Evolutionary conservation across 2,888 invertebrate genomes (phyloP).

Genomic region (Parelbella ahira): DNA sequence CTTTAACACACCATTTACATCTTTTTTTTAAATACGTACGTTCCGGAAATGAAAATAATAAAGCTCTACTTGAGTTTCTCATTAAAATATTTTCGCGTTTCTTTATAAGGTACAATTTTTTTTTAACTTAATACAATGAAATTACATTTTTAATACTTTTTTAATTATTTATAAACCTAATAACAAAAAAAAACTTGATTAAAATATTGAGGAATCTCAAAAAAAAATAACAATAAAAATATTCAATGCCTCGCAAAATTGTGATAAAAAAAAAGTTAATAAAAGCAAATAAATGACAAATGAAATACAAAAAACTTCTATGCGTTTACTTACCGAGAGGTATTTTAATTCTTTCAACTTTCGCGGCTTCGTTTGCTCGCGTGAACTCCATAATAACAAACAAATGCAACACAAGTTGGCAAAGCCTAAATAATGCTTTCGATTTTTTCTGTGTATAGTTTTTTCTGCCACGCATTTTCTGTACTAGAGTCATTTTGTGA

Average conservation of each 20-base stretch:
- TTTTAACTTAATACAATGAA: too few species aligned
- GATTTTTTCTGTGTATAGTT: slow-evolving; percentile 15
- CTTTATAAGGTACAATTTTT: too few species aligned
- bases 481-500: slow-evolving; percentile 17
- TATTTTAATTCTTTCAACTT: slow-evolving; percentile 34
- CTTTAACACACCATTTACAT: slow-evolving; percentile 15
- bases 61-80: too few species aligned
- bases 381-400: slow-evolving; percentile 45
- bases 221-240: background rate
- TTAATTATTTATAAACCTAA: too few species aligned
- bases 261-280: background rate
- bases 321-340: slow-evolving; percentile 54
- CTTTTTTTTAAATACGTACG: slow-evolving; percentile 5
- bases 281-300: background rate
- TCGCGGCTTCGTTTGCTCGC: slow-evolving; percentile 35
- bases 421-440: slow-evolving; percentile 41
- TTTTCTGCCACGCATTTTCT: slow-evolving; percentile 41
- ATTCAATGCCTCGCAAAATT: too few species aligned
- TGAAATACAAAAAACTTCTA: slow-evolving; percentile 10
- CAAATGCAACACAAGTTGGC: slow-evolving; percentile 45
- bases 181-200: too few species aligned
- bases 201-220: too few species aligned
- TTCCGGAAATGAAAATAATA: too few species aligned
- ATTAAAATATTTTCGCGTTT: too few species aligned
- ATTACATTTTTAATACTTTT: too few species aligned